Percentiles rank a stretch among this genome's conserved stretches.
Evolutionary conservation across 2,888 invertebrate species (phyloP).

Genomic region (Parochlus steinenii): DNA sequence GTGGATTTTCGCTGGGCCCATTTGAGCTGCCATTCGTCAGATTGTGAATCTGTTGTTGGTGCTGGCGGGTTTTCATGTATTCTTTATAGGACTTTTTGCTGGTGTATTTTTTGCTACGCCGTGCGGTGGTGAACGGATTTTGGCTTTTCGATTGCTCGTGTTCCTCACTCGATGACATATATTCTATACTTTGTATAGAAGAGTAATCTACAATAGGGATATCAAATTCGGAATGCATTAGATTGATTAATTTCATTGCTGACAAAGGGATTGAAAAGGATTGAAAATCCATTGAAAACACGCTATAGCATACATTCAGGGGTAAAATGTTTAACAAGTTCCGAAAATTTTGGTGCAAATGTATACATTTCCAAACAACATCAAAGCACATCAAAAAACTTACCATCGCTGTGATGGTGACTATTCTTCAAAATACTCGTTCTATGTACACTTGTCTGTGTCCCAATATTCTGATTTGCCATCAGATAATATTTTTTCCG

Average conservation of each 20-base stretch:
- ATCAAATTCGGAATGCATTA: neutral
- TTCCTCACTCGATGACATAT: conserved; percentile 29
- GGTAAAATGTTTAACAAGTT: neutral
- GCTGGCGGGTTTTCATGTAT: conserved; percentile 26
- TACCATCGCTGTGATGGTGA: conserved; percentile 3
- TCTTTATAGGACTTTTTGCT: conserved; percentile 30
- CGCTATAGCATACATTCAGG: neutral
- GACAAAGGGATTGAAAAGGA: conserved; percentile 11
- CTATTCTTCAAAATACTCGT: conserved; percentile 20
- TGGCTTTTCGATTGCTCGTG: conserved; percentile 16
- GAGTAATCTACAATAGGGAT: conserved; percentile 9
- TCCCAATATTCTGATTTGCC: conserved; percentile 23
- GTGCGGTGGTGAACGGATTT: conserved; percentile 25
- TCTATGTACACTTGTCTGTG: conserved; percentile 23
- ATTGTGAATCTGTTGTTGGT: neutral
- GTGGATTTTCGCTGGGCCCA: conserved; percentile 25
- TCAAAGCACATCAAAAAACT: conserved; percentile 1
- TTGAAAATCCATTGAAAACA: neutral
- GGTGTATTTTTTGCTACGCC: conserved; percentile 30
- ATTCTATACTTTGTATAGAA: conserved; percentile 17
- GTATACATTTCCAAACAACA: neutral
- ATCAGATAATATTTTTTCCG: conserved; percentile 28
- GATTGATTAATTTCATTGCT: neutral
- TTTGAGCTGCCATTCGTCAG: neutral
- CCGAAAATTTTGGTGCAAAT: neutral